phyloP scores from a whole-genome alignment of 1,140 invertebrate species.

The Capitella teleta region DNA sequence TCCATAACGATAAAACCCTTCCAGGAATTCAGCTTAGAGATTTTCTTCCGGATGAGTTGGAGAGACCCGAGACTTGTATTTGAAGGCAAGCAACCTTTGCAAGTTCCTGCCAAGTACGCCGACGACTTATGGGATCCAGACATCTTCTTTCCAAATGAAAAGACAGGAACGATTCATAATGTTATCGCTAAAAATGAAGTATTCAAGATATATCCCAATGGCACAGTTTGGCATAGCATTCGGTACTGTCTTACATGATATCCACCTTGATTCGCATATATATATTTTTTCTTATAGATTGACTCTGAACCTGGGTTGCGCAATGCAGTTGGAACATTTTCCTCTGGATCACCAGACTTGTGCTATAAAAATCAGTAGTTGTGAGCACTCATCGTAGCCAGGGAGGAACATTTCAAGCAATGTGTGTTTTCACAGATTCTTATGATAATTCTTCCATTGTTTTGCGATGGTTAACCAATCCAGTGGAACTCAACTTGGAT shows the following conservation, averaged over 20 bases:
- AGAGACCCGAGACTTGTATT: background rate
- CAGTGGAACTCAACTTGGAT: no score
- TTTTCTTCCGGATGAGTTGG: background rate
- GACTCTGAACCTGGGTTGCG: slow-evolving; percentile 12
- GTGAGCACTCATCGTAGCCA: slow-evolving; percentile 9
- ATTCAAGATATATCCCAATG: background rate
- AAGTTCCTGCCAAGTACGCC: background rate
- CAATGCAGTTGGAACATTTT: slow-evolving; percentile 15
- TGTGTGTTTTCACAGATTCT: background rate
- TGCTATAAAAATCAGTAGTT: slow-evolving; percentile 13
- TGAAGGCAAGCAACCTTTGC: background rate
- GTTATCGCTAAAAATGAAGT: background rate
- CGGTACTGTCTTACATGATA: background rate
- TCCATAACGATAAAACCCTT: no score
- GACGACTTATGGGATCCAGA: slow-evolving; percentile 1
- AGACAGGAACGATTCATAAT: background rate
- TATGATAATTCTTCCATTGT: background rate
- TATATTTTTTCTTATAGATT: slow-evolving; percentile 6
- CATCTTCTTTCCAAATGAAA: slow-evolving; percentile 4
- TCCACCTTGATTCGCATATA: background rate
- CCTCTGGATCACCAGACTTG: slow-evolving; percentile 15
- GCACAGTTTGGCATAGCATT: background rate
- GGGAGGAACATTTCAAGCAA: background rate
- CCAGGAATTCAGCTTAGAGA: background rate
- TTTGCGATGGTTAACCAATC: background rate